A percentile compares a stretch with the other conserved stretches of the same genome.
These are phyloP conservation scores for Paralichthys olivaceus DNA, from an alignment of 2,113 vertebrate species.

Conservation along the genomic window DNA sequence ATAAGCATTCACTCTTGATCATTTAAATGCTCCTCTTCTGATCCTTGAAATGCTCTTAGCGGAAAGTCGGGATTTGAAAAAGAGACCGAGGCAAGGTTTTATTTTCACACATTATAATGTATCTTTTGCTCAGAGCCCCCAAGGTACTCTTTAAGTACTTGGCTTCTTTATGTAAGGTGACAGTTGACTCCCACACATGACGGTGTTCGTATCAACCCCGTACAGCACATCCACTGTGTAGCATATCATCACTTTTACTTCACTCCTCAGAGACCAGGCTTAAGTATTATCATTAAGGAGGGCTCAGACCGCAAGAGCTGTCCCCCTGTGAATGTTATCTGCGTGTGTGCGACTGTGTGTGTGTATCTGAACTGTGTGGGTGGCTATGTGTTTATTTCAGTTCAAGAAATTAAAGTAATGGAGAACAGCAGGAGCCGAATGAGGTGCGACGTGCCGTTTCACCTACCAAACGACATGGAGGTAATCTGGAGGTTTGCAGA, in stretches of 20 bases:
- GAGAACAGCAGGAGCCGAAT: constrained; percentile 75
- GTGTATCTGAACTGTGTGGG: constrained; percentile 39
- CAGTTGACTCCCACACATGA: constrained; percentile 77
- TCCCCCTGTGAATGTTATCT: constrained; percentile 60
- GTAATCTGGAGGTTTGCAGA: constrained; percentile 77
- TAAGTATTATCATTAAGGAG: constrained; percentile 80
- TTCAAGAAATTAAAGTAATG: constrained; percentile 63
- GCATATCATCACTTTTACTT: constrained; percentile 76
- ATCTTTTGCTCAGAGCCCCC: constrained; percentile 72
- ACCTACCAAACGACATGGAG: constrained; percentile 66
- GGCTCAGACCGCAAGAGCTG: constrained; percentile 63
- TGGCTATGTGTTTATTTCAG: constrained; percentile 70
- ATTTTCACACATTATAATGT: constrained; percentile 70
- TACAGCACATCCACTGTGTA: constrained; percentile 73
- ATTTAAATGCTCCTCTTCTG: constrained; percentile 60
- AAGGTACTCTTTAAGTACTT: constrained; percentile 77
- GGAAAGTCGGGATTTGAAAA: constrained; percentile 68
- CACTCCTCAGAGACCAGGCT: constrained; percentile 71
- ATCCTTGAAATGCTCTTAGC: constrained; percentile 75
- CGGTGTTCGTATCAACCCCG: constrained; percentile 74
- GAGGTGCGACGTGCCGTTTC: constrained; percentile 72
- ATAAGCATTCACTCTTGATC: constrained; percentile 57
- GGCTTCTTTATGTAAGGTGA: constrained; percentile 80
- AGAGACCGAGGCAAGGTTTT: constrained; percentile 67
- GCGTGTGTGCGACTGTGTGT: constrained; percentile 23